Evolutionary conservation across 2,888 invertebrate species (phyloP).

Genomic region (Campaea margaritaria): DNA sequence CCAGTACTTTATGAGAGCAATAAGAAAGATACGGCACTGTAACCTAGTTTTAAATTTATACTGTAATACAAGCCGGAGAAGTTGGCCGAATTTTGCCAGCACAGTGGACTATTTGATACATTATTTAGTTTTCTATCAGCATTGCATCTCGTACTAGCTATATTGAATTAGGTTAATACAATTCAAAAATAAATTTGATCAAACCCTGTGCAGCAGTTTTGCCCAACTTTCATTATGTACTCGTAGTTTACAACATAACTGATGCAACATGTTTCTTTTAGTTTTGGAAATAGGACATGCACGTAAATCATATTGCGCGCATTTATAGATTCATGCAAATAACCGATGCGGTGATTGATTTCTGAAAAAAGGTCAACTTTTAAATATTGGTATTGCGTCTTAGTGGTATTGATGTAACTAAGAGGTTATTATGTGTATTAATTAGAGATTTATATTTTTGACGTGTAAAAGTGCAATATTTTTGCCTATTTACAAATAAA

Average conservation of each 20-base stretch:
- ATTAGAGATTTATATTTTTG: too few species aligned
- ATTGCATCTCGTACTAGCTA: constrained; percentile 3
- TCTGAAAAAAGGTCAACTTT: not conserved
- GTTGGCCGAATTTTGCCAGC: constrained; percentile 60
- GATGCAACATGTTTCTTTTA: constrained; percentile 15
- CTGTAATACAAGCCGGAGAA: constrained; percentile 55
- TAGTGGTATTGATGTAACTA: too few species aligned
- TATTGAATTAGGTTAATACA: constrained; percentile 30
- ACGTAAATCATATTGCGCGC: constrained; percentile 13
- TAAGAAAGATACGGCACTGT: constrained; percentile 60
- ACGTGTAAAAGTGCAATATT: not conserved
- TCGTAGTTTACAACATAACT: constrained; percentile 15
- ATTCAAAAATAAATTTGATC: constrained; percentile 16
- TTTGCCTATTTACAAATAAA: too few species aligned
- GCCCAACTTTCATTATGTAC: constrained; percentile 1
- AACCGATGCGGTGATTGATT: not conserved
- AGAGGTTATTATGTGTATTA: too few species aligned
- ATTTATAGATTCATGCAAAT: not conserved
- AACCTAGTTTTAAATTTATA: constrained; percentile 80
- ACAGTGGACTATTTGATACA: constrained; percentile 32
- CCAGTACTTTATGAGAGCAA: constrained; percentile 51
- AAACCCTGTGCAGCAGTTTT: constrained; percentile 14
- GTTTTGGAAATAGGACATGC: constrained; percentile 15
- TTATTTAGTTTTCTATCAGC: constrained; percentile 35
- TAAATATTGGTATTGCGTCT: too few species aligned